Evolutionary conservation across 2,797 vertebrate species (phyloP).

Genomic region (Carapus acus): DNA sequence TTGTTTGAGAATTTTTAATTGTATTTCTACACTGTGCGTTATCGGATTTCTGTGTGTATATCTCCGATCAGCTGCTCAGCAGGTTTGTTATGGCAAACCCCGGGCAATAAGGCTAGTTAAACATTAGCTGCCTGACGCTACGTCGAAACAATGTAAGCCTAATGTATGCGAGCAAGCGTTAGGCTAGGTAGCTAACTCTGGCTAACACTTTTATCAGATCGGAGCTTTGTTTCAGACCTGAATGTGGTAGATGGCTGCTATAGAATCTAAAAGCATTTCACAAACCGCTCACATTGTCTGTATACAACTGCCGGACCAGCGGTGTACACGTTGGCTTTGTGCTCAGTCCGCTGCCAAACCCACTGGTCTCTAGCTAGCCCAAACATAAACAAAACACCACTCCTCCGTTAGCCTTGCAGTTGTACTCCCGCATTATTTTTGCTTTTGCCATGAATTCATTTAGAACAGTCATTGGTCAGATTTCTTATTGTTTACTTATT

Average conservation of each 20-base stretch:
- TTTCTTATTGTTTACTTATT: too few species aligned
- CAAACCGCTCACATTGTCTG: fast-evolving
- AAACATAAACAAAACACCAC: conserved; percentile 65
- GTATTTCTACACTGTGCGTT: neutral
- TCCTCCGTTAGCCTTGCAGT: conserved; percentile 14
- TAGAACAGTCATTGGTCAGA: too few species aligned
- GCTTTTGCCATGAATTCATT: neutral
- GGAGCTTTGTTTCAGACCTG: neutral
- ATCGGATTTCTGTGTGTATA: neutral
- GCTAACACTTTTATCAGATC: conserved; percentile 11
- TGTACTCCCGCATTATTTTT: neutral
- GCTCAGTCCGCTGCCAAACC: conserved; percentile 31
- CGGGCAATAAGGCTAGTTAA: neutral
- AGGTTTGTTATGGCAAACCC: neutral
- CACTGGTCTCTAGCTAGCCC: conserved; percentile 16
- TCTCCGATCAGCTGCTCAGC: fast-evolving
- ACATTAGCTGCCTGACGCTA: conserved; percentile 37
- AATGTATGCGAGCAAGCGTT: neutral
- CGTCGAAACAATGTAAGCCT: conserved; percentile 49
- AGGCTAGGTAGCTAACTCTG: conserved; percentile 1
- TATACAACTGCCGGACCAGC: neutral
- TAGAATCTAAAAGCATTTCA: neutral
- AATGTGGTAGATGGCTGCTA: neutral
- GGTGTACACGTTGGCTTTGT: neutral
- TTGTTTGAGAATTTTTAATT: conserved; percentile 28